phyloP scores from a whole-genome alignment of 2,888 invertebrate species.

The Unio delphinus region DNA sequence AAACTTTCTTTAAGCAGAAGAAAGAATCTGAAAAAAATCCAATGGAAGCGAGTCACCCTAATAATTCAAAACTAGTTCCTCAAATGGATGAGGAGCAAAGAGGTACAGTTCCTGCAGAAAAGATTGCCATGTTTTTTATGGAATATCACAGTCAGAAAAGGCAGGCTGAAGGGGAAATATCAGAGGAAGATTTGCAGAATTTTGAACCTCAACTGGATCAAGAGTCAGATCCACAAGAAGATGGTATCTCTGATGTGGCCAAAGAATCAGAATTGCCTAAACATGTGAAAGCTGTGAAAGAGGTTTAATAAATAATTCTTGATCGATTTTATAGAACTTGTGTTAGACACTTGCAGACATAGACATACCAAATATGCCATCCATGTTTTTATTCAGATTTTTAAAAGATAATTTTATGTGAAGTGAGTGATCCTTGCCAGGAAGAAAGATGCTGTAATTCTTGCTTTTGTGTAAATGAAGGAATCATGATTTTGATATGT shows the following conservation, averaged over 20 bases:
- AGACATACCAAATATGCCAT: too few relatives aligned
- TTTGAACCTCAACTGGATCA: constrained; percentile 5
- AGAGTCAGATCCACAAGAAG: constrained; percentile 7
- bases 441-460: too few relatives aligned
- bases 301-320: constrained; percentile 22
- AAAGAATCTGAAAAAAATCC: too few relatives aligned
- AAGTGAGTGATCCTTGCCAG: too few relatives aligned
- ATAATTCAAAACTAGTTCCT: background rate
- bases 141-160: constrained; percentile 42
- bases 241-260: constrained; percentile 19
- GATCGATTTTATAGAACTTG: too few relatives aligned
- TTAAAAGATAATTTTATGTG: too few relatives aligned
- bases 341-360: too few relatives aligned
- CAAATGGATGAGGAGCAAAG: background rate
- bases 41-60: background rate
- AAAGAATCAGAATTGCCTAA: constrained; percentile 35
- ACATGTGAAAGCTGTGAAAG: constrained; percentile 50
- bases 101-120: constrained; percentile 5
- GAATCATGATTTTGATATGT: too few relatives aligned
- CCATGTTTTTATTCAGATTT: too few relatives aligned
- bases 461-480: too few relatives aligned
- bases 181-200: constrained; percentile 32
- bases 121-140: constrained; percentile 28
- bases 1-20: too few relatives aligned
- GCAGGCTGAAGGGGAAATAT: constrained; percentile 39